These are phyloP conservation scores for Sapayoa aenigma DNA, from an alignment of 2,113 vertebrate species.

Conservation along the genomic window DNA sequence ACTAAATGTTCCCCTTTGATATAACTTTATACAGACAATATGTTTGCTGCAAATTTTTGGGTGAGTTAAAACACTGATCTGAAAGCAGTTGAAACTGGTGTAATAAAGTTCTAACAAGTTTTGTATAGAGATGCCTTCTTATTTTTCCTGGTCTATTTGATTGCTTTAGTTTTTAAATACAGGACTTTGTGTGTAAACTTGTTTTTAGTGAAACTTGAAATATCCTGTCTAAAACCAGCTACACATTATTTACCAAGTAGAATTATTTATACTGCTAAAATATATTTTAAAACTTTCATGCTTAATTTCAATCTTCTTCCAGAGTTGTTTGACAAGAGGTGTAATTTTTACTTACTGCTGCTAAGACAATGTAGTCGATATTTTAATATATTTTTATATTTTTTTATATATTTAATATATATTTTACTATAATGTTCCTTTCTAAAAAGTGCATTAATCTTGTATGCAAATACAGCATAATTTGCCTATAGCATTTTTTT, in stretches of 20 bases:
- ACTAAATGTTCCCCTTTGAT: not conserved
- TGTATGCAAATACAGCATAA: not conserved
- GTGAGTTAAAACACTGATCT: not conserved
- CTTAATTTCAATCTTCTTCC: not conserved
- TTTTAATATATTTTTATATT: not conserved
- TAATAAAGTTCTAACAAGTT: not conserved
- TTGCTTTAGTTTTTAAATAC: not conserved
- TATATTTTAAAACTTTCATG: not conserved
- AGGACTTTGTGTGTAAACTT: not conserved
- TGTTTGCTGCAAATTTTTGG: not conserved
- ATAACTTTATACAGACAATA: not conserved
- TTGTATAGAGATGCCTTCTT: not conserved
- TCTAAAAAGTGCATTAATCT: not conserved
- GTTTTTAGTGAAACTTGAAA: not conserved
- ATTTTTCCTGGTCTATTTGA: not conserved
- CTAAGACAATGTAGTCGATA: not conserved
- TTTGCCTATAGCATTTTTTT: not conserved
- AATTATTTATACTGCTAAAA: not conserved
- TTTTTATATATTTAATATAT: too few species aligned
- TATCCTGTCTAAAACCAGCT: not conserved
- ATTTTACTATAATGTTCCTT: not conserved
- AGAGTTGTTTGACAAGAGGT: not conserved
- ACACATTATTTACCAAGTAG: not conserved
- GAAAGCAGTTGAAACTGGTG: not conserved
- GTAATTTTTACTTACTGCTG: not conserved